A percentile compares a stretch with the other conserved stretches of the same genome.
Conservation (phyloP, 2,888 invertebrate genomes). For the Sturmia bella region DNA sequence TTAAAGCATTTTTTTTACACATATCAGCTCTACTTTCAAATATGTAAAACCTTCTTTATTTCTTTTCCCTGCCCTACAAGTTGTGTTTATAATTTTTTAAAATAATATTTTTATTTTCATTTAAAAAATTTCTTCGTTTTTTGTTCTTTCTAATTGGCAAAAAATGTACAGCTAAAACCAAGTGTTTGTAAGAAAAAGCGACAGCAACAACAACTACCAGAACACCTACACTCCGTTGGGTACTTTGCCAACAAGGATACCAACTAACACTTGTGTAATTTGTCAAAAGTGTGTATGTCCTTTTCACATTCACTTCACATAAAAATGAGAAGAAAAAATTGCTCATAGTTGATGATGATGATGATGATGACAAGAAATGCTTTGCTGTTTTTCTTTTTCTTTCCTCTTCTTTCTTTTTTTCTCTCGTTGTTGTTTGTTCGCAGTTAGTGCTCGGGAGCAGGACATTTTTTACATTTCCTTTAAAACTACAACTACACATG, state of each 20-base stretch:
- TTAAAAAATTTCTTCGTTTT: not conserved
- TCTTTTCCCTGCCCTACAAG: not conserved
- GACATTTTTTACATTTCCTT: constrained; percentile 1
- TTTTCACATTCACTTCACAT: constrained; percentile 56
- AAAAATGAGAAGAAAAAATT: constrained; percentile 14
- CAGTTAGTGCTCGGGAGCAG: not conserved
- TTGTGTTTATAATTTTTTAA: constrained; percentile 39
- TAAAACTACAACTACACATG: constrained; percentile 36
- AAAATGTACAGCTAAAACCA: not conserved
- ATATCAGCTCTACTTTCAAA: constrained; percentile 22
- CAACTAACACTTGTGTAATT: constrained; percentile 62
- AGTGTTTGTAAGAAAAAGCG: not conserved
- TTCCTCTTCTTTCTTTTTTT: too few species aligned
- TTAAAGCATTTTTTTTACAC: not conserved
- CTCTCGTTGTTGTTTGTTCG: too few species aligned
- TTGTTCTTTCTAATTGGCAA: too few species aligned
- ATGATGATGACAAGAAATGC: constrained; percentile 26
- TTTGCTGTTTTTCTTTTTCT: constrained; percentile 5
- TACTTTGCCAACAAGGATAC: constrained; percentile 44
- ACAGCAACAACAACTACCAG: too few species aligned
- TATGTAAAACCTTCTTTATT: not conserved
- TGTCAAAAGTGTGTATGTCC: constrained; percentile 63
- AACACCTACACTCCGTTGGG: constrained; percentile 8
- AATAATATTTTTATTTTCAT: constrained; percentile 25
- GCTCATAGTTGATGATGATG: constrained; percentile 21